Conservation (phyloP, 2,888 invertebrate species). For the Antitype chi region DNA sequence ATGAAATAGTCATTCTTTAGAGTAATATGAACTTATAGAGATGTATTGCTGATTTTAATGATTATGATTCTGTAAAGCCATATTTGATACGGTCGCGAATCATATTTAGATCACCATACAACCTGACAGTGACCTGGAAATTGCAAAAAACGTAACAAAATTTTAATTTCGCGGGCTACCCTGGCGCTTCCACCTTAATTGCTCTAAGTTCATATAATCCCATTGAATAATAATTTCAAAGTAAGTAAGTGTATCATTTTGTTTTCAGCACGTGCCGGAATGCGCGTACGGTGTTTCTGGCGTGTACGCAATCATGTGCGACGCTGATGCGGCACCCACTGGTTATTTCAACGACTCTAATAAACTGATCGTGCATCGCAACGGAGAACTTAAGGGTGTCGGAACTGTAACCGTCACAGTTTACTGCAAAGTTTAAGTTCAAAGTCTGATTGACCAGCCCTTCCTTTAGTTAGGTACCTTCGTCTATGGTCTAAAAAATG, state of each 20-base stretch:
- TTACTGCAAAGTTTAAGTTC: background rate
- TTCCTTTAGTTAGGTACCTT: slow-evolving; percentile 3
- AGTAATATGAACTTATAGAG: too few relatives aligned
- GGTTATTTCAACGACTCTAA: background rate
- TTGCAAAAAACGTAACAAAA: too few relatives aligned
- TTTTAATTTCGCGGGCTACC: too few relatives aligned
- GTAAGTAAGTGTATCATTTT: background rate
- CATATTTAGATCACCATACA: too few relatives aligned
- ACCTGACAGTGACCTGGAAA: too few relatives aligned
- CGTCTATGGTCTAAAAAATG: background rate
- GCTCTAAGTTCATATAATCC: too few relatives aligned
- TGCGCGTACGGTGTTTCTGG: background rate
- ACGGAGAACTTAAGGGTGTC: background rate
- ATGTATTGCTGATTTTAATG: too few relatives aligned
- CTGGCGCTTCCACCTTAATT: too few relatives aligned
- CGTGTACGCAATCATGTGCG: background rate
- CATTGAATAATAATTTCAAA: too few relatives aligned
- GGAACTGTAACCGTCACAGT: background rate
- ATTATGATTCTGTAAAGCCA: too few relatives aligned
- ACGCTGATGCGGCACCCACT: background rate
- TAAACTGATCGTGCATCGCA: background rate
- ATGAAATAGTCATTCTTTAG: too few relatives aligned
- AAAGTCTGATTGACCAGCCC: background rate
- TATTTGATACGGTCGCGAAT: too few relatives aligned
- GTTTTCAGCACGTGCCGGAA: background rate